A percentile compares a stretch with the other conserved stretches of the same genome.
phyloP scores from a whole-genome alignment of 2,888 invertebrate species.

The Spialia ferax region DNA sequence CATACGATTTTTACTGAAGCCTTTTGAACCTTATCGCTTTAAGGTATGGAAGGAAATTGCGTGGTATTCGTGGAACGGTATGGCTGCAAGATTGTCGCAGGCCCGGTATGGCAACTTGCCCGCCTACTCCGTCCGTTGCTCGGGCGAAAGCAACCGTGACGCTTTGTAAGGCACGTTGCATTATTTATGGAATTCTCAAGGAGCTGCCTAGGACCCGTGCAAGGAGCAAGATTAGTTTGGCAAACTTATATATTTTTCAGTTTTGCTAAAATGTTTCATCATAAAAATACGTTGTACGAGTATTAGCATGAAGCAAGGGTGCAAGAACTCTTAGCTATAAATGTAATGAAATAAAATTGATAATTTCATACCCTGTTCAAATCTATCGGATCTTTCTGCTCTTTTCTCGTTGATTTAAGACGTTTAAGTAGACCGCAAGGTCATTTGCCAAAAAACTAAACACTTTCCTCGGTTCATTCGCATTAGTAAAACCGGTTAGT shows the following conservation, averaged over 20 bases:
- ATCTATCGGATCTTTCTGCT: too few relatives aligned
- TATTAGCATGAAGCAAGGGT: too few relatives aligned
- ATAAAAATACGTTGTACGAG: too few relatives aligned
- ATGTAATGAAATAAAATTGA: too few relatives aligned
- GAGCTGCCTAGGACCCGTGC: conserved; percentile 43
- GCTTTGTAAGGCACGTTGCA: conserved; percentile 45
- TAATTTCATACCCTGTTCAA: too few relatives aligned
- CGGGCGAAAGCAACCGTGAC: conserved; percentile 53
- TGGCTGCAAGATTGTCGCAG: conserved; percentile 41
- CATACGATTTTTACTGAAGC: not conserved
- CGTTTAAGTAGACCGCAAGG: too few relatives aligned
- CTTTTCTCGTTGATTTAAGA: too few relatives aligned
- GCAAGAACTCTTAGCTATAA: too few relatives aligned
- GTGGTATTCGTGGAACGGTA: conserved; percentile 10
- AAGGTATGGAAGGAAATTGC: conserved; percentile 38
- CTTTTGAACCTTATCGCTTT: conserved; percentile 21
- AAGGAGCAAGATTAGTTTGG: too few relatives aligned
- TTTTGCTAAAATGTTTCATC: not conserved
- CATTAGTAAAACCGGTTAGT: too few relatives aligned
- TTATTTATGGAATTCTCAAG: conserved; percentile 43
- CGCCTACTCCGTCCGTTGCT: conserved; percentile 67
- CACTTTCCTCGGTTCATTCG: too few relatives aligned
- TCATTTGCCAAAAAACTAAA: too few relatives aligned
- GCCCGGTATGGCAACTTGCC: conserved; percentile 47
- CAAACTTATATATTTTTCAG: conserved; percentile 11